Conservation (phyloP, 2,888 invertebrate genomes). For the Aspidapion aeneum region DNA sequence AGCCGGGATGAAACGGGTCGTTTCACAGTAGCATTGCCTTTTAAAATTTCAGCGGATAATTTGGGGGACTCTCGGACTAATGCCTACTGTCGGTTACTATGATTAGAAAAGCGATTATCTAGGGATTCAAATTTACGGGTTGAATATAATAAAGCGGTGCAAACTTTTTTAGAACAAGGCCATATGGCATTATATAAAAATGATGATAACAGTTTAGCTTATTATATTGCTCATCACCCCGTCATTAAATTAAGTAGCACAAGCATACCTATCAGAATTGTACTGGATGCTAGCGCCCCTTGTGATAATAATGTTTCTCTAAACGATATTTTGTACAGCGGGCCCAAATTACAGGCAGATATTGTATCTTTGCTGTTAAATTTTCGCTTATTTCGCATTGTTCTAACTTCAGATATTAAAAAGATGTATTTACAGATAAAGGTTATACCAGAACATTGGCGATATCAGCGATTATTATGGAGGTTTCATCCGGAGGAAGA, state of each 20-base stretch:
- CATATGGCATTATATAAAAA: background rate
- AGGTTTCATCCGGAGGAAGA: background rate
- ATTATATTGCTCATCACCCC: background rate
- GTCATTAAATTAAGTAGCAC: no score
- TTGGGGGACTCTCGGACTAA: background rate
- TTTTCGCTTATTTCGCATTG: background rate
- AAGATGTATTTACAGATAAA: no score
- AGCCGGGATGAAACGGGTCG: no score
- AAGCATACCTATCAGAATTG: no score
- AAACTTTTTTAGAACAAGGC: background rate
- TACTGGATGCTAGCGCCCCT: no score
- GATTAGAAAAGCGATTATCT: background rate
- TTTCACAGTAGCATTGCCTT: constrained; percentile 2
- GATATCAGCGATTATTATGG: constrained; percentile 2
- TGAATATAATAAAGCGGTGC: no score
- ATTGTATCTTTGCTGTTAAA: background rate
- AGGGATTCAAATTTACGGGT: no score
- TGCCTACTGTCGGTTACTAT: background rate
- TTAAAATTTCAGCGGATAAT: background rate
- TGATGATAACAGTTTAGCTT: background rate
- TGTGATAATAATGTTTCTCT: background rate
- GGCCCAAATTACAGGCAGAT: background rate
- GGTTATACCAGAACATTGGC: no score
- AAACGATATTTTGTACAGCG: no score
- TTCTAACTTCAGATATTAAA: background rate